Conservation (phyloP, 2,113 vertebrate species). For the Archilochus colubris region DNA sequence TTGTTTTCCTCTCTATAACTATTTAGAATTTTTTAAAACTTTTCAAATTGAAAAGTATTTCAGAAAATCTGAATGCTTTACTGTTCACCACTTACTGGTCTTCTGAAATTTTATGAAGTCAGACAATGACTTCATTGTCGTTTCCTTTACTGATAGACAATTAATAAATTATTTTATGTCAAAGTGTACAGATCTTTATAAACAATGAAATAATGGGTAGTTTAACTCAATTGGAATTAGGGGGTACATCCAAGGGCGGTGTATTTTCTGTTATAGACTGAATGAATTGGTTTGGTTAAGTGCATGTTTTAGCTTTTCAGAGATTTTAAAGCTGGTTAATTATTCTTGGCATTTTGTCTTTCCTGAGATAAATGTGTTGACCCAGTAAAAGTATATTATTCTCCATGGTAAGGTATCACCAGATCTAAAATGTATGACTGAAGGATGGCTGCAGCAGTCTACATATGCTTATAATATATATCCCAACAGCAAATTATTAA, state of each 20-base stretch:
- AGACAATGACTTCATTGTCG: neutral
- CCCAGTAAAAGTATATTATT: neutral
- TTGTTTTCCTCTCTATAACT: slow-evolving; percentile 8
- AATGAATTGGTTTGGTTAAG: neutral
- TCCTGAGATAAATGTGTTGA: neutral
- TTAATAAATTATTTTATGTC: neutral
- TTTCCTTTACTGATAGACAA: neutral
- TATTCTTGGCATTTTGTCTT: neutral
- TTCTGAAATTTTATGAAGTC: slow-evolving; percentile 13
- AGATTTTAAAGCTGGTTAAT: neutral
- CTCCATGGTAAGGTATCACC: neutral
- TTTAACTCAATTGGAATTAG: neutral
- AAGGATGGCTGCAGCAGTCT: neutral
- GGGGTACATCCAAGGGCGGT: neutral
- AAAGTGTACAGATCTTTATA: neutral
- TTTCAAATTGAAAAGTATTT: neutral
- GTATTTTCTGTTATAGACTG: neutral
- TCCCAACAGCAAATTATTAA: neutral
- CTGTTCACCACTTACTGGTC: neutral
- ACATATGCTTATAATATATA: neutral
- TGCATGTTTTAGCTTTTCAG: slow-evolving; percentile 16
- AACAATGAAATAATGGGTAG: neutral
- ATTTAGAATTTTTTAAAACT: neutral
- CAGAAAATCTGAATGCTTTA: neutral
- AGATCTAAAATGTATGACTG: neutral